Conservation (phyloP, 2,888 invertebrate genomes). For the Protophormia terraenovae region DNA sequence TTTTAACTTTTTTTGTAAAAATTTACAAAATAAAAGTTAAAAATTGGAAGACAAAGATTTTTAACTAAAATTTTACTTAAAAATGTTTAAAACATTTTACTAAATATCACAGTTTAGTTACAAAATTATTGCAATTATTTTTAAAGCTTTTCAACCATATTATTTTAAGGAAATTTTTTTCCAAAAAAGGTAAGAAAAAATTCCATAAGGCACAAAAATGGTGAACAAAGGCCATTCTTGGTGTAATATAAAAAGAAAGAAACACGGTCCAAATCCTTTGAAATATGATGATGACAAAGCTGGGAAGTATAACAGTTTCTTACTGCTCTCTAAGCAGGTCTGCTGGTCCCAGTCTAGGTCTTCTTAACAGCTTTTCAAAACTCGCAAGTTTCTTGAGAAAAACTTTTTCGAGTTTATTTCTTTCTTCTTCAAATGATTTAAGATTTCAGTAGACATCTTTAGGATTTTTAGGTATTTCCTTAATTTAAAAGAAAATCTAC, state of each 20-base stretch:
- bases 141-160: slow-evolving; percentile 8
- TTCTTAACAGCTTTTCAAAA: neutral
- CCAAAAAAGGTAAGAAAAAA: neutral
- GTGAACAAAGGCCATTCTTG: neutral
- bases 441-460: neutral
- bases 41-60: neutral
- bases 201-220: neutral
- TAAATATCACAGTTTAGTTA: slow-evolving; percentile 29
- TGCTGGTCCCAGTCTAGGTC: neutral
- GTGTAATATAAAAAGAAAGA: neutral
- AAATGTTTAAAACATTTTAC: neutral
- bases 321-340: neutral
- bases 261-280: neutral
- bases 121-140: neutral
- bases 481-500: neutral
- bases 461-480: neutral
- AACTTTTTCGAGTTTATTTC: neutral
- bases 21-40: neutral
- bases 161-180: neutral
- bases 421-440: too few relatives aligned
- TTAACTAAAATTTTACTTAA: neutral
- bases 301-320: neutral
- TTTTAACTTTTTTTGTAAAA: neutral
- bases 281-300: neutral
- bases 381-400: neutral